Conservation (phyloP, 2,797 vertebrate species). For the Anolis apletophallus region DNA sequence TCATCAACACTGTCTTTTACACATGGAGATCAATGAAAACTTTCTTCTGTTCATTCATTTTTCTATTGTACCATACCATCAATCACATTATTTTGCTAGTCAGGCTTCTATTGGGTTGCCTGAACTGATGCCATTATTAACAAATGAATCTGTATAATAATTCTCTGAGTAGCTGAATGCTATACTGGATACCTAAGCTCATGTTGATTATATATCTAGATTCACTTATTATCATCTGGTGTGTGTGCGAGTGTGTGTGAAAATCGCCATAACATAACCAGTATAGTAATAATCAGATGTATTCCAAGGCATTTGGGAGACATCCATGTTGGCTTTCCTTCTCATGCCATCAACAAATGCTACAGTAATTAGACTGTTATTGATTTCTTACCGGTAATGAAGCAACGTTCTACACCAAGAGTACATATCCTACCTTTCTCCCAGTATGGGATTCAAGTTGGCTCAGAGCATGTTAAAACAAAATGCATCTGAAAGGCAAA, state of each 20-base stretch:
- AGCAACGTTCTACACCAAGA: not conserved
- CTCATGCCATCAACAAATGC: not conserved
- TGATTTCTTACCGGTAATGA: not conserved
- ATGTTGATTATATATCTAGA: not conserved
- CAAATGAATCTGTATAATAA: conserved; percentile 8
- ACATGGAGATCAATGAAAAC: not conserved
- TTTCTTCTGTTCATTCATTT: not conserved
- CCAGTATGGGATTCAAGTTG: too few relatives aligned
- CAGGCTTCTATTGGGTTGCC: not conserved
- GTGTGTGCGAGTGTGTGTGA: too few relatives aligned
- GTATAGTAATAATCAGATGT: not conserved
- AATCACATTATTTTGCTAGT: not conserved
- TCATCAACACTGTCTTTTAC: not conserved
- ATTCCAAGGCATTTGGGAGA: not conserved
- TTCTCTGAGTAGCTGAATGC: not conserved
- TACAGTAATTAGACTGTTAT: not conserved
- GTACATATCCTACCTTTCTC: too few relatives aligned
- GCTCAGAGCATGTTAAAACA: too few relatives aligned
- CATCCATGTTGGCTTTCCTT: not conserved
- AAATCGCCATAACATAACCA: not conserved
- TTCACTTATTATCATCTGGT: not conserved
- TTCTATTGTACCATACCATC: not conserved
- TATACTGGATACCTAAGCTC: not conserved
- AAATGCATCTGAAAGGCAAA: too few relatives aligned
- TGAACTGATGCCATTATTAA: not conserved